Evolutionary conservation across 2,888 invertebrate species (phyloP).

Genomic region (Creontiades dilutus): DNA sequence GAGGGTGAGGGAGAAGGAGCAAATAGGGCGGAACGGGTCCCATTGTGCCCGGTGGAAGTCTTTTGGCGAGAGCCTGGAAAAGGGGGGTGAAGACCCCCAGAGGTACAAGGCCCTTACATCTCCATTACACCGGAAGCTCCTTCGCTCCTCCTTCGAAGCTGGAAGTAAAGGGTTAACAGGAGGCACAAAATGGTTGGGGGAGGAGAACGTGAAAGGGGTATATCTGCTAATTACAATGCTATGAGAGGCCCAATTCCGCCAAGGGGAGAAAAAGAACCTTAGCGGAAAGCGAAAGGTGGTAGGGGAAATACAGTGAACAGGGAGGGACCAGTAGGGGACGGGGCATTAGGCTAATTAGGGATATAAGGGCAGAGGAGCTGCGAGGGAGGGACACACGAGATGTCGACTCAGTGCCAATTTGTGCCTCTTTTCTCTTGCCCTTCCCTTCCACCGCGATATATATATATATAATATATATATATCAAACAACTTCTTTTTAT

Average conservation of each 20-base stretch:
- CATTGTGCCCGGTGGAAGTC: constrained; percentile 48
- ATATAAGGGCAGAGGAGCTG: constrained; percentile 45
- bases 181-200: neutral
- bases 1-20: neutral
- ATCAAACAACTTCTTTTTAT: constrained; percentile 56
- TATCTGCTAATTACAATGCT: constrained; percentile 62
- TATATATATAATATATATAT: constrained; percentile 31
- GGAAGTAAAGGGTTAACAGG: neutral
- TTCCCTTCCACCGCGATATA: neutral
- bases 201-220: neutral
- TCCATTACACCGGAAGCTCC: constrained; percentile 60
- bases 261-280: constrained; percentile 10
- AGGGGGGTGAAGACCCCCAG: constrained; percentile 22
- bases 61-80: constrained; percentile 44
- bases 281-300: neutral
- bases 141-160: constrained; percentile 46
- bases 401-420: constrained; percentile 48
- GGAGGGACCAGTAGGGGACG: neutral
- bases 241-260: constrained; percentile 54
- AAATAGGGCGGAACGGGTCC: constrained; percentile 51
- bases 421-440: constrained; percentile 42
- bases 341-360: constrained; percentile 62
- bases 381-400: constrained; percentile 28
- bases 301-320: constrained; percentile 18
- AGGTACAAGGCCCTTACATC: constrained; percentile 41